Evolutionary conservation across 2,888 invertebrate genomes (phyloP), one percentile per base, ranked within the genome.

Genomic region (Apodemia duryi): DNA sequence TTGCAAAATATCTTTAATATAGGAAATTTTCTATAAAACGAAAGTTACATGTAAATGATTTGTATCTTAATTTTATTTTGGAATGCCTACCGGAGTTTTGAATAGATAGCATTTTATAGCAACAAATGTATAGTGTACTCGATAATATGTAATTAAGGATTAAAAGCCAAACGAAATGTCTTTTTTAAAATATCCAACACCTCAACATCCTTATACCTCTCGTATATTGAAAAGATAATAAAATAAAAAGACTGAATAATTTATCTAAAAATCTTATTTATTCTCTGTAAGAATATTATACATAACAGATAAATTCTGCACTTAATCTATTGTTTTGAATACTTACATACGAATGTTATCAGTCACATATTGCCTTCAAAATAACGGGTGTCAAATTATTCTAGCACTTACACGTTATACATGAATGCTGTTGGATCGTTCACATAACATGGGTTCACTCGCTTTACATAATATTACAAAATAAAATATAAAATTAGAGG

Each of bases 91-190:
- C 85, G 85, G 83, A 88, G 85, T 89, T 89, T 87, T 89, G 86
- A 88, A 88, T 91, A 91, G 91, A 88, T 91, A 91, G 91, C 90
- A 90, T 91, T 91, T 91, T 91, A 91, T 91, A 91, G 91, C 87
- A 91, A 88, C 85, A 90, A 88, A 88, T 90, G 90, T 91, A 91
- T 91, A 91, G 90, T 88, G 87, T 91, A 91, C 85, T 91, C 91
- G 81, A 89, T 89, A 89, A 88, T 85, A 88, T 90, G 85, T 90
- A 88, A 89, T 88, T 91, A 91, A 91, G 90, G 87, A 91, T 90
- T 91, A 91, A 91, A 91, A 91, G 88, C 89, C 89, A 91, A 91
- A 90, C 88, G 82, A 83, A 83, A 85, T 46, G 67, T 68, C 35
- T 65, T 67, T 61, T 69, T 68, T 70, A 61, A 51, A 57, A 57